phyloP scores from a whole-genome alignment of 2,113 vertebrate genomes.

The Helogale parvula region DNA sequence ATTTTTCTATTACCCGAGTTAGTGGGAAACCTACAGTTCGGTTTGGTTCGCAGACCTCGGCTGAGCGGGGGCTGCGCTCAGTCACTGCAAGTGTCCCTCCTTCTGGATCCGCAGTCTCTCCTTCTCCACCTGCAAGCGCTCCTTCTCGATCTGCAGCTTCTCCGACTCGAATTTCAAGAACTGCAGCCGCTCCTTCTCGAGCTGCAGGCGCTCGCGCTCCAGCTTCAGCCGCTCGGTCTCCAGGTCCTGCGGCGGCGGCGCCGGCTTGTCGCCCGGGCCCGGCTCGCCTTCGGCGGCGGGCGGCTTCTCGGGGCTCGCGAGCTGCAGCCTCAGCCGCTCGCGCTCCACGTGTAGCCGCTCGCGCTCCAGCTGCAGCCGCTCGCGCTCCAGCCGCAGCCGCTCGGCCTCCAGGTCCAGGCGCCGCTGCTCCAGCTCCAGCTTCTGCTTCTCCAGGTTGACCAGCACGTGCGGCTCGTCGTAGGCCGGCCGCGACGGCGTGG shows the following conservation, averaged over 20 bases:
- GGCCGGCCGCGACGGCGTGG: slow-evolving; percentile 88
- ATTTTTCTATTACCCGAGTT: background rate
- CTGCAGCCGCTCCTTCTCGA: slow-evolving; percentile 95
- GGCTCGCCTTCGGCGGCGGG: slow-evolving; percentile 86
- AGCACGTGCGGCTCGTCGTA: slow-evolving; percentile 90
- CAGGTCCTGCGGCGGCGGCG: slow-evolving; percentile 89
- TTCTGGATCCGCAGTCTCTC: slow-evolving; percentile 95
- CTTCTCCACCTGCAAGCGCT: slow-evolving; percentile 95
- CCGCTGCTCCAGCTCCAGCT: slow-evolving; percentile 94
- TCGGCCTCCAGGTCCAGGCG: slow-evolving; percentile 92
- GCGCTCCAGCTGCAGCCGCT: slow-evolving; percentile 87
- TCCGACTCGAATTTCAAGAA: slow-evolving; percentile 95
- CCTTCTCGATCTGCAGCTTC: slow-evolving; percentile 95
- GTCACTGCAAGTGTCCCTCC: slow-evolving; percentile 90
- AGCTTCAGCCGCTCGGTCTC: slow-evolving; percentile 94
- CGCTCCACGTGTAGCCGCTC: slow-evolving; percentile 93
- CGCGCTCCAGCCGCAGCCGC: slow-evolving; percentile 92
- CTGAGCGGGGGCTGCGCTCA: background rate
- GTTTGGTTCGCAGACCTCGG: background rate
- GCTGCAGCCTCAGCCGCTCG: slow-evolving; percentile 90
- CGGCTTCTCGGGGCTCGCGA: slow-evolving; percentile 87
- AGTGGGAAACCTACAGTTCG: slow-evolving; percentile 48
- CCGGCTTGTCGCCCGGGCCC: slow-evolving; percentile 84
- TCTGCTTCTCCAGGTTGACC: slow-evolving; percentile 93
- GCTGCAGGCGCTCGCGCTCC: slow-evolving; percentile 93